phyloP scores from a whole-genome alignment of 2,113 vertebrate genomes.

The Athene noctua region DNA sequence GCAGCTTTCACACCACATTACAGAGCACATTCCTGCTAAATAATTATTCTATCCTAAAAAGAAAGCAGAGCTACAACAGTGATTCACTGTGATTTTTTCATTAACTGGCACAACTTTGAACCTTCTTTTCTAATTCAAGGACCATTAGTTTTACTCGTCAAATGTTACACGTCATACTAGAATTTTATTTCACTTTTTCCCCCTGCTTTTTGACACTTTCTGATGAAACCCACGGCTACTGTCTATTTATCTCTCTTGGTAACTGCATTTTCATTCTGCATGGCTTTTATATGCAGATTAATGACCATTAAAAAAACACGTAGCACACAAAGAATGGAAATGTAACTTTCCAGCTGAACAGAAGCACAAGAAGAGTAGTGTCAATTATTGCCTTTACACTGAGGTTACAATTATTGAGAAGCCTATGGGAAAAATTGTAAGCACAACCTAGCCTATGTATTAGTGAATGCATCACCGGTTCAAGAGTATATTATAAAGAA shows the following conservation, averaged over 20 bases:
- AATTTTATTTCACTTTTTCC: not conserved
- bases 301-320: not conserved
- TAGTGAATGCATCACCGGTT: not conserved
- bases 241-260: constrained; percentile 6
- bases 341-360: not conserved
- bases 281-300: not conserved
- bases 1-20: not conserved
- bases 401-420: not conserved
- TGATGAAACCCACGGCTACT: not conserved
- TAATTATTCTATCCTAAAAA: not conserved
- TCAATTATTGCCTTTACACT: not conserved
- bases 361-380: not conserved
- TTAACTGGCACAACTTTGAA: not conserved
- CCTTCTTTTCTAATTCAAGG: not conserved
- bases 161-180: not conserved
- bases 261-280: constrained; percentile 1
- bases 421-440: not conserved
- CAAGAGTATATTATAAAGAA: not conserved
- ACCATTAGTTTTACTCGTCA: not conserved
- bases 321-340: not conserved
- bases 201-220: not conserved
- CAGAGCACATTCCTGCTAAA: not conserved
- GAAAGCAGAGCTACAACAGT: not conserved
- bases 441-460: not conserved
- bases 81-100: not conserved